phyloP scores from a whole-genome alignment of 2,797 vertebrate species.

The Lemur catta region DNA sequence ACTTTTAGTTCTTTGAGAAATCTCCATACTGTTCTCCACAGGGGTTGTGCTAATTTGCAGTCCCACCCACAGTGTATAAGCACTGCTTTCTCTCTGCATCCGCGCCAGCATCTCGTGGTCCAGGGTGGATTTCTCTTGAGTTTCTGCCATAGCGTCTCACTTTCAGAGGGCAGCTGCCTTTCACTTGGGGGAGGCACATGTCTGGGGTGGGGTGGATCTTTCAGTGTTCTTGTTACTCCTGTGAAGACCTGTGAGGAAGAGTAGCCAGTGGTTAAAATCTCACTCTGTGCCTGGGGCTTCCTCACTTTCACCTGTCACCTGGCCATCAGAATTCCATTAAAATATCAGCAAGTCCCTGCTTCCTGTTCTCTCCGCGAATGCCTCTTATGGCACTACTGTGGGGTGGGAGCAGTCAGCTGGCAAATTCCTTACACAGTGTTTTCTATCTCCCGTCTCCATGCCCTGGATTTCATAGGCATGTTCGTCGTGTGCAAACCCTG shows the following conservation, averaged over 20 bases:
- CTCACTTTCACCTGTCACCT: neutral
- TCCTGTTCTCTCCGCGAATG: fast-evolving
- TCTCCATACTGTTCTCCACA: neutral
- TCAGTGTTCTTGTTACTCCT: neutral
- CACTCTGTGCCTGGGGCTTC: neutral
- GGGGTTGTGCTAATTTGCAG: neutral
- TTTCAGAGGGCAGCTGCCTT: neutral
- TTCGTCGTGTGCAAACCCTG: neutral
- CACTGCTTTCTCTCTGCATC: neutral
- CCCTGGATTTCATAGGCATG: neutral
- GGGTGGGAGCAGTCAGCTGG: neutral
- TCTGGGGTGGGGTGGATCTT: neutral
- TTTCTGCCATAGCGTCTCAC: neutral
- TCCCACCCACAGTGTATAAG: neutral
- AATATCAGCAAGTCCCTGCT: neutral
- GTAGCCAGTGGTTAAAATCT: no score
- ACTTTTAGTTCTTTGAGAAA: neutral
- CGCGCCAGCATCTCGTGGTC: neutral
- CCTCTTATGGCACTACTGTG: neutral
- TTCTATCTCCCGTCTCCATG: neutral
- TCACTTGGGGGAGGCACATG: fast-evolving
- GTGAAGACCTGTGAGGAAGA: neutral
- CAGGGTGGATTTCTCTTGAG: neutral
- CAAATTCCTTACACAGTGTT: neutral
- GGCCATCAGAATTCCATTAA: neutral